Percentiles rank a stretch among this genome's conserved stretches.
Conservation (phyloP, 2,113 vertebrate species). For the Aphyosemion australe region DNA sequence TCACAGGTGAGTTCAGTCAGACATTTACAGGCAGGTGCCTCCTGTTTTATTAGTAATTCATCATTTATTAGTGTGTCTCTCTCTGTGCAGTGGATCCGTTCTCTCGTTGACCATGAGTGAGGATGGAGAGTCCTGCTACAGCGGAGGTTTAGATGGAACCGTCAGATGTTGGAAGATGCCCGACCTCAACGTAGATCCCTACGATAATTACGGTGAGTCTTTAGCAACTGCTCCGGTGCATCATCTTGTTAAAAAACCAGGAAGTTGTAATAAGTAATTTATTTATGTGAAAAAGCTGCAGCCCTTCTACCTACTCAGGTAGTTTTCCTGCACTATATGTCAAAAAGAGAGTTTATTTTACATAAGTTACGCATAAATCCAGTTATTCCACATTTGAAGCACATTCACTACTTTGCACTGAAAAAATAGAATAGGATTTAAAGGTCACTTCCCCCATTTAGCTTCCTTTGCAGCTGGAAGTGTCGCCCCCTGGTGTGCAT, state of each 20-base stretch:
- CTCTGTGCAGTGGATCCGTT: conserved; percentile 83
- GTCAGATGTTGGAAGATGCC: conserved; percentile 91
- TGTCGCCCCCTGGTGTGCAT: not conserved
- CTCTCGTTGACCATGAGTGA: conserved; percentile 84
- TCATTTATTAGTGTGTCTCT: not conserved
- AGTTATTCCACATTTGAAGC: no score
- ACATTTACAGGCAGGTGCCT: not conserved
- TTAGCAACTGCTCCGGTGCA: not conserved
- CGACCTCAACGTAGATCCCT: conserved; percentile 88
- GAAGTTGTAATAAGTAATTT: no score
- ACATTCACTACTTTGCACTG: no score
- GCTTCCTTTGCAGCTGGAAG: not conserved
- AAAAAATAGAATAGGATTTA: no score
- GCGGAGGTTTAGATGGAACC: conserved; percentile 83
- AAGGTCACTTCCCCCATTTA: not conserved
- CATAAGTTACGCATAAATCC: no score
- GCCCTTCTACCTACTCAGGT: no score
- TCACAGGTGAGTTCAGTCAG: conserved; percentile 81
- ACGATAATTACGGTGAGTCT: conserved; percentile 87
- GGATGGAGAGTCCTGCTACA: conserved; percentile 85
- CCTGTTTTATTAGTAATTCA: not conserved
- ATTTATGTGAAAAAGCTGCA: no score
- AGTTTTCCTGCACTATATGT: no score
- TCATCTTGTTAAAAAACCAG: no score
- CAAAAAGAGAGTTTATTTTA: no score